Conservation (phyloP, 2,888 invertebrate species). For the Unio delphinus region DNA sequence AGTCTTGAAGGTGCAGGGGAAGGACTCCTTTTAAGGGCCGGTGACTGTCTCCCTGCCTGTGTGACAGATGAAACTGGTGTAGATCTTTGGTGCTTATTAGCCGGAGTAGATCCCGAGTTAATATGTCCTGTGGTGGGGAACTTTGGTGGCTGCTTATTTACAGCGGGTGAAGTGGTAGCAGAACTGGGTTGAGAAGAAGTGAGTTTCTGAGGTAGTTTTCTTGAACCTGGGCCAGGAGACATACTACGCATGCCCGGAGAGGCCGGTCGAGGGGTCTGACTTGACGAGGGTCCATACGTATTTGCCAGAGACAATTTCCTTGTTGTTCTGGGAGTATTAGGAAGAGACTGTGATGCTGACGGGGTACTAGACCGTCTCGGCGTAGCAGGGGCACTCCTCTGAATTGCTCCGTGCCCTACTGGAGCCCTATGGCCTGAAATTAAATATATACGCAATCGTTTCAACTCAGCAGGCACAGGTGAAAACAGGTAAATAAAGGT, state of each 20-base stretch:
- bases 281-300: slow-evolving; percentile 7
- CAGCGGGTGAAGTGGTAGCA: slow-evolving; percentile 22
- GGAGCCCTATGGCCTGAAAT: slow-evolving; percentile 35
- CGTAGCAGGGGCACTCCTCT: slow-evolving; percentile 17
- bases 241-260: slow-evolving; percentile 48
- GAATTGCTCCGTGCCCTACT: background rate
- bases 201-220: slow-evolving; percentile 21
- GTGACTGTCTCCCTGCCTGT: background rate
- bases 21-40: slow-evolving; percentile 27
- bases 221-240: slow-evolving; percentile 45
- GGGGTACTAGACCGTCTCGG: slow-evolving; percentile 37
- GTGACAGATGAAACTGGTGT: slow-evolving; percentile 5
- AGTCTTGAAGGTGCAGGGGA: slow-evolving; percentile 41
- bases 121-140: slow-evolving; percentile 12
- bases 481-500: too few species aligned
- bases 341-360: slow-evolving; percentile 29
- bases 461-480: too few species aligned
- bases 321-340: slow-evolving; percentile 34
- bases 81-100: slow-evolving; percentile 1
- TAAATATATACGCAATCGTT: background rate
- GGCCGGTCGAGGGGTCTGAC: slow-evolving; percentile 22
- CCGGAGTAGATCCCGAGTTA: background rate
- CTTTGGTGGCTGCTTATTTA: slow-evolving; percentile 10
- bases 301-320: slow-evolving; percentile 37
- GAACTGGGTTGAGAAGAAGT: slow-evolving; percentile 25